phyloP scores from a whole-genome alignment of 2,797 vertebrate species.

The Pseudochaenichthys georgianus region DNA sequence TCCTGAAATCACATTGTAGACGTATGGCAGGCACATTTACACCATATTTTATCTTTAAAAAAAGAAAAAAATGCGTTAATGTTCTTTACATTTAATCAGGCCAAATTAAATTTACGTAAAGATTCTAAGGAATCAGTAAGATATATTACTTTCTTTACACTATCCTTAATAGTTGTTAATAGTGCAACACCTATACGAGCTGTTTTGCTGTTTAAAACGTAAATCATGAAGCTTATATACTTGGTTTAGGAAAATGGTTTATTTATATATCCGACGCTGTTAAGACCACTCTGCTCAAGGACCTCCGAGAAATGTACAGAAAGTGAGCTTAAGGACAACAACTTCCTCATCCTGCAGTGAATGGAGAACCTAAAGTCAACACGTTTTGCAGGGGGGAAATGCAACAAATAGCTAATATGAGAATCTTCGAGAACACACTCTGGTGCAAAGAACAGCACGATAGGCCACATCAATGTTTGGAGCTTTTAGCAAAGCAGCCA shows the following conservation, averaged over 20 bases:
- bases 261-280: constrained; percentile 11
- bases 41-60: neutral
- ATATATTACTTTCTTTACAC: neutral
- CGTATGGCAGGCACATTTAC: neutral
- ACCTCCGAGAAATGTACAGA: constrained; percentile 32
- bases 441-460: neutral
- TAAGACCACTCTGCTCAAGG: constrained; percentile 37
- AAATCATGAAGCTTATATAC: neutral
- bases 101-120: neutral
- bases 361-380: constrained; percentile 20
- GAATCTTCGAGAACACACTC: neutral
- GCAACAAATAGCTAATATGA: neutral
- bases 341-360: constrained; percentile 39
- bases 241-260: constrained; percentile 5
- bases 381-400: constrained; percentile 17
- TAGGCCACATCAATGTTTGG: neutral
- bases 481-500: neutral
- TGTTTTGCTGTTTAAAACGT: neutral
- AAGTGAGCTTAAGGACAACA: constrained; percentile 46
- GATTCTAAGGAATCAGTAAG: neutral
- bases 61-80: neutral
- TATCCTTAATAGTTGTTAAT: neutral
- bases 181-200: neutral
- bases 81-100: neutral
- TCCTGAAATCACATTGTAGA: neutral